These are phyloP conservation scores for Hylaeus anthracinus DNA, from an alignment of 1,140 invertebrate genomes.

Conservation along the genomic window DNA sequence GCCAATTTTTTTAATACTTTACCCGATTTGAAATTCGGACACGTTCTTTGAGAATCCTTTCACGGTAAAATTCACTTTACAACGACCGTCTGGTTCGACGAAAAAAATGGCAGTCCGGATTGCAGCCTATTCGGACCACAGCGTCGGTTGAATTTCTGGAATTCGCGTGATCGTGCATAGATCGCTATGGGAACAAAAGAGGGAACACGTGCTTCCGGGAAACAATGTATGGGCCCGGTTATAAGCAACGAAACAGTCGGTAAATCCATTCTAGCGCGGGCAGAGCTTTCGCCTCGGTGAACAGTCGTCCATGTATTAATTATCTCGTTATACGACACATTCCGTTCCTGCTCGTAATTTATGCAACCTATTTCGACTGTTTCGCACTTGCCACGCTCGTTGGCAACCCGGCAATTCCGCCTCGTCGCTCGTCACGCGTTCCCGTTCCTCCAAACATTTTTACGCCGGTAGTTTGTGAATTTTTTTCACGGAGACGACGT, in stretches of 20 bases:
- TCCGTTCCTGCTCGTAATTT: slow-evolving; percentile 58
- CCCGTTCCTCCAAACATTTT: neutral
- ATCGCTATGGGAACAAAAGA: slow-evolving; percentile 56
- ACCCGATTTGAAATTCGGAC: too few species aligned
- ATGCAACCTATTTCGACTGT: slow-evolving; percentile 62
- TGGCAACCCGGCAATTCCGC: slow-evolving; percentile 1
- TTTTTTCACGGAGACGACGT: neutral
- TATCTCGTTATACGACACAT: slow-evolving; percentile 67
- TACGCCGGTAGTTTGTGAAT: neutral
- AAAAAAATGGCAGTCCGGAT: neutral
- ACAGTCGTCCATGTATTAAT: slow-evolving; percentile 66
- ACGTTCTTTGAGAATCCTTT: too few species aligned
- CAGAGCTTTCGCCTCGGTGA: slow-evolving; percentile 48
- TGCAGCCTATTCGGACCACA: neutral
- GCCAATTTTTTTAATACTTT: too few species aligned
- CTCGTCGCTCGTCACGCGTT: slow-evolving; percentile 12
- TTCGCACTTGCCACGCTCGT: slow-evolving; percentile 43
- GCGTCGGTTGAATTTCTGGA: slow-evolving; percentile 29
- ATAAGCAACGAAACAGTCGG: slow-evolving; percentile 64
- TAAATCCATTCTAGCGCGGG: slow-evolving; percentile 58
- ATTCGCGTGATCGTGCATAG: slow-evolving; percentile 46
- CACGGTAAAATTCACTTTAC: too few species aligned
- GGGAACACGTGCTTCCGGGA: slow-evolving; percentile 43
- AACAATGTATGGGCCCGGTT: slow-evolving; percentile 55
- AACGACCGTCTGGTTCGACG: too few species aligned